A percentile compares a stretch with the other conserved stretches of the same genome.
phyloP scores from a whole-genome alignment of 1,140 invertebrate species.

The Stenopsyche tienmushanensis region DNA sequence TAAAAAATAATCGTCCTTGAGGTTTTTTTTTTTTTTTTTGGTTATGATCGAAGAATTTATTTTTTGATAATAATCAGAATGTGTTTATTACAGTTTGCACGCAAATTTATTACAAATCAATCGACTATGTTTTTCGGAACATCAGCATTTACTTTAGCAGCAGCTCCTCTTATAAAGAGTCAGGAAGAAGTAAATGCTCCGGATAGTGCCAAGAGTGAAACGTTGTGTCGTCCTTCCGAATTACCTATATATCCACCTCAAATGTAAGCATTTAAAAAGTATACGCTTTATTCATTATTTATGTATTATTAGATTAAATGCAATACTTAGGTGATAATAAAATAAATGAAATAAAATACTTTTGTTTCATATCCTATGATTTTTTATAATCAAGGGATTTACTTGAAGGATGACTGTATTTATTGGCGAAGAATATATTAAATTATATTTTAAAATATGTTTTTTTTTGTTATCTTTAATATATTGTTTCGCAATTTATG shows the following conservation, averaged over 20 bases:
- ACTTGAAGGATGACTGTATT: too few relatives aligned
- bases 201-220: slow-evolving; percentile 43
- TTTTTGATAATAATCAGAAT: too few relatives aligned
- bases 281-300: slow-evolving; percentile 22
- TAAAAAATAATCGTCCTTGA: too few relatives aligned
- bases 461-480: slow-evolving; percentile 6
- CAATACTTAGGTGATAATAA: too few relatives aligned
- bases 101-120: slow-evolving; percentile 44
- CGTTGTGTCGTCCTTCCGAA: slow-evolving; percentile 55
- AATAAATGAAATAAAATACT: too few relatives aligned
- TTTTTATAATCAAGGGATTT: too few relatives aligned
- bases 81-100: slow-evolving; percentile 48
- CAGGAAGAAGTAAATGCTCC: slow-evolving; percentile 47
- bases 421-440: neutral
- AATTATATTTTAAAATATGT: neutral
- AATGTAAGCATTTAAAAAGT: slow-evolving; percentile 21
- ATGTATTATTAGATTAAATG: slow-evolving; percentile 13
- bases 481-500: neutral
- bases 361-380: too few relatives aligned
- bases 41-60: too few relatives aligned
- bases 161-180: slow-evolving; percentile 44
- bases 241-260: slow-evolving; percentile 57
- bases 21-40: too few relatives aligned
- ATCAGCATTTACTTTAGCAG: slow-evolving; percentile 47
- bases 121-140: slow-evolving; percentile 44